Base-by-base conservation (phyloP, 2,888 invertebrate genomes). In the Perizoma affinitatum region DNA sequence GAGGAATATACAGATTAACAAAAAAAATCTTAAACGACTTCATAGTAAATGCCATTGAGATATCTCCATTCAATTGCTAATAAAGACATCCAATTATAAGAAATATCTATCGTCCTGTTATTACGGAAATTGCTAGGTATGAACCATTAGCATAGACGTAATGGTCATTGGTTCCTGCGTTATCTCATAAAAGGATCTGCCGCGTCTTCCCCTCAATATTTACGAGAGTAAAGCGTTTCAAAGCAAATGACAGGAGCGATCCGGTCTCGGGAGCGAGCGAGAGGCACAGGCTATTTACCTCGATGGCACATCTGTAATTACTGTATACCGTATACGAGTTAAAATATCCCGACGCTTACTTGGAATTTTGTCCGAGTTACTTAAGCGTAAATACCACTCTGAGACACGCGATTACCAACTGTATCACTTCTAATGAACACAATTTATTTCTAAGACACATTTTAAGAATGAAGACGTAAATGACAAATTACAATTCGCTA, bases 221-320 rank as follows among this genome's bases (percentile, higher is more conserved):
- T 82, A 81, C 78, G 76, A 71, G 79, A 77, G 79, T 85, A 82
- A 84, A 86, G 78, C 79, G 82, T 79, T 76, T 78, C 82, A 78
- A 82, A 82, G 77, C 75, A 80, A 86, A 87, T 87, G 88, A 88
- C 86, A 87, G 84, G 79, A 79, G 76, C 79, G 79, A 65, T 53
- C 71, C 70, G 76, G 80, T 79, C 76, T 76, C 66, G 72, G 72
- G 77, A 76, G 80, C 72, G 78, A 83, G 71, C 64, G 79, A 79
- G 82, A 82, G 44, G 59, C 45, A 58, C 53, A 79, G 85, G 86
- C 84, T 88, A 86, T 88, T 88, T 88, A 87, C 86, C 86, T 84
- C 85, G 78, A 83, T 81, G 78, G 81, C 84, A 84, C 86, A 85
- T 86, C 86, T 81, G 87, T 91, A 91, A 91, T 90, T 90, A 90